Percentiles rank a stretch among this genome's conserved stretches.
Conservation (phyloP, 1,140 invertebrate species). For the Trachymyrmex cornetzi region DNA sequence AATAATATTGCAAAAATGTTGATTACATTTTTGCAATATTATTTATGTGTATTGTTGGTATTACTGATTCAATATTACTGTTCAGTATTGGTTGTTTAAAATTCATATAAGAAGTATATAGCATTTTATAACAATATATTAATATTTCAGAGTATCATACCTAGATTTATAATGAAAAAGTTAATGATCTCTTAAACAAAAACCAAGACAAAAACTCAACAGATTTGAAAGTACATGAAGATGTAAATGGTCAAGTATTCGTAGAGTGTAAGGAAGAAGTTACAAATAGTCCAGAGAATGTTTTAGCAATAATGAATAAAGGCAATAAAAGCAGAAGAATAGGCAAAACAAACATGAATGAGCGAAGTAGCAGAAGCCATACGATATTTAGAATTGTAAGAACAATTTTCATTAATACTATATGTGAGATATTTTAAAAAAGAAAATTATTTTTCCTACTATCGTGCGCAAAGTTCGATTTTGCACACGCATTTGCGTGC, state of each 20-base stretch:
- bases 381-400: constrained; percentile 90
- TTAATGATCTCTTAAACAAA: constrained; percentile 92
- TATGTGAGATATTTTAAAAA: constrained; percentile 25
- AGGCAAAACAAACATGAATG: constrained; percentile 93
- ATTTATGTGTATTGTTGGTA: no score
- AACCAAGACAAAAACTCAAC: constrained; percentile 87
- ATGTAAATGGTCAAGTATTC: constrained; percentile 87
- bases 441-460: constrained; percentile 76
- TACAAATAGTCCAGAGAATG: constrained; percentile 88
- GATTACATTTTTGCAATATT: no score
- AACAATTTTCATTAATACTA: constrained; percentile 62
- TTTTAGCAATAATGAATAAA: constrained; percentile 89
- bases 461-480: no score
- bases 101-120: neutral
- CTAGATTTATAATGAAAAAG: constrained; percentile 94
- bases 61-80: no score
- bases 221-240: constrained; percentile 90
- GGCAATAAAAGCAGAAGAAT: constrained; percentile 91
- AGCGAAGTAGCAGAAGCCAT: constrained; percentile 92
- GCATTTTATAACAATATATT: constrained; percentile 11
- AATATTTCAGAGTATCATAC: constrained; percentile 90
- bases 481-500: no score
- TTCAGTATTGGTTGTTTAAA: no score
- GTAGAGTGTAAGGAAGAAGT: constrained; percentile 89
- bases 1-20: no score